phyloP scores from a whole-genome alignment of 2,888 invertebrate genomes.

The Gisinianus flammeolus region DNA sequence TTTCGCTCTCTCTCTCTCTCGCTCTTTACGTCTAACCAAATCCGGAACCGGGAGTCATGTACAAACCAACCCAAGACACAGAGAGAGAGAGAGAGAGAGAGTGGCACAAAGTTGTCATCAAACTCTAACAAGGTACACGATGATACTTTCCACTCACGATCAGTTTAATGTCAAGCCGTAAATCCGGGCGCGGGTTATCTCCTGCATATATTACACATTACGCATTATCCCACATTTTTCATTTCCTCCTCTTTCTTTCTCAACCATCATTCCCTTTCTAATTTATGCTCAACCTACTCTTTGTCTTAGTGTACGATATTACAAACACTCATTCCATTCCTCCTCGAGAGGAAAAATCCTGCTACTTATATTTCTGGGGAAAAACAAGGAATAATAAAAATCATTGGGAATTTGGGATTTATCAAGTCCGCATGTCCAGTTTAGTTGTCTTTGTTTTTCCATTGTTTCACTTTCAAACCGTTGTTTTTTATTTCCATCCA shows the following conservation, averaged over 20 bases:
- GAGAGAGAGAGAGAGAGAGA: background rate
- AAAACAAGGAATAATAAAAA: too few relatives aligned
- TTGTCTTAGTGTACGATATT: too few relatives aligned
- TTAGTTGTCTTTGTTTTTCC: background rate
- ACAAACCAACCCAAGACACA: too few relatives aligned
- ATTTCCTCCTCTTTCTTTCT: background rate
- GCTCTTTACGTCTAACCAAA: background rate
- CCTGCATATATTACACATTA: background rate
- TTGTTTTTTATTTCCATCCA: too few relatives aligned
- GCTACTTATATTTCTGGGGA: too few relatives aligned
- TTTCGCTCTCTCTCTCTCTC: background rate
- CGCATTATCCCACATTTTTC: background rate
- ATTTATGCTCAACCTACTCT: constrained; percentile 1
- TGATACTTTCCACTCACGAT: background rate
- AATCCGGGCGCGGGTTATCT: background rate
- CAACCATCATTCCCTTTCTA: background rate
- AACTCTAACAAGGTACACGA: background rate
- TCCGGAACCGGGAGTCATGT: too few relatives aligned
- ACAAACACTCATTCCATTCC: too few relatives aligned
- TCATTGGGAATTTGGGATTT: too few relatives aligned
- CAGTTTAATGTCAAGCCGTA: background rate
- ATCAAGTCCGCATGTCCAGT: too few relatives aligned
- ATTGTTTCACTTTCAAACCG: background rate
- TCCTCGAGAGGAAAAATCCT: too few relatives aligned
- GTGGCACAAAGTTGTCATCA: constrained; percentile 1